These are phyloP conservation scores for Hypsopygia costalis DNA, from an alignment of 2,888 invertebrate genomes.

Conservation along the genomic window DNA sequence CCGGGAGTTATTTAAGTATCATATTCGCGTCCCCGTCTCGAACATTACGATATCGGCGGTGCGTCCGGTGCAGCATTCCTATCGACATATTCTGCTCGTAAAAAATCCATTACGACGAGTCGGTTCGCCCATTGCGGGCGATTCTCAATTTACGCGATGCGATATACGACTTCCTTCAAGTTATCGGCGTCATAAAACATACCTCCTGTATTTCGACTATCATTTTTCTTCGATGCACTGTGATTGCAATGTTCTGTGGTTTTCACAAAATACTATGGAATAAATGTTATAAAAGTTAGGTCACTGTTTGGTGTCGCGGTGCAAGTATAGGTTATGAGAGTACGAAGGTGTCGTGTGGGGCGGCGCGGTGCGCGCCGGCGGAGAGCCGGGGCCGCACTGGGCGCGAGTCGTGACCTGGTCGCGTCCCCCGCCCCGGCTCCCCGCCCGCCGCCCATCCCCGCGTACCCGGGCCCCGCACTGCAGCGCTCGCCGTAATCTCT, in stretches of 20 bases:
- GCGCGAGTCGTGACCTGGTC: conserved; percentile 64
- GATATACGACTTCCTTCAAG: conserved; percentile 24
- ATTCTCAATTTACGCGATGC: conserved; percentile 17
- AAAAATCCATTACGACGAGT: conserved; percentile 31
- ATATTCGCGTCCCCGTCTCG: conserved; percentile 1
- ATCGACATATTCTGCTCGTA: conserved; percentile 26
- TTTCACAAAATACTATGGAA: conserved; percentile 15
- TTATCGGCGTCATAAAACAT: conserved; percentile 22
- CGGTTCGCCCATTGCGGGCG: not conserved
- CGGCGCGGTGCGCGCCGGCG: conserved; percentile 68
- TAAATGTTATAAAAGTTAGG: conserved; percentile 22
- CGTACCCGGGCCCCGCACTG: conserved; percentile 56
- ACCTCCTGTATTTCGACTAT: conserved; percentile 77
- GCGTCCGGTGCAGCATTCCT: conserved; percentile 32
- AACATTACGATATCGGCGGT: conserved; percentile 6
- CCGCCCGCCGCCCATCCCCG: conserved; percentile 19
- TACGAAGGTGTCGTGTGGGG: conserved; percentile 19
- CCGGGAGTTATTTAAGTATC: not conserved
- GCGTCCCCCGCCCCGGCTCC: conserved; percentile 25
- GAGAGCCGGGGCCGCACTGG: conserved; percentile 76
- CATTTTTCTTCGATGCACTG: conserved; percentile 45
- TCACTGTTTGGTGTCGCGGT: conserved; percentile 21
- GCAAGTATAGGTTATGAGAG: conserved; percentile 28
- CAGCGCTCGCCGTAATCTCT: conserved; percentile 60
- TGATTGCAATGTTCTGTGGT: conserved; percentile 1